Evolutionary conservation across 1,140 invertebrate species (phyloP).

Genomic region (Campodea augens): DNA sequence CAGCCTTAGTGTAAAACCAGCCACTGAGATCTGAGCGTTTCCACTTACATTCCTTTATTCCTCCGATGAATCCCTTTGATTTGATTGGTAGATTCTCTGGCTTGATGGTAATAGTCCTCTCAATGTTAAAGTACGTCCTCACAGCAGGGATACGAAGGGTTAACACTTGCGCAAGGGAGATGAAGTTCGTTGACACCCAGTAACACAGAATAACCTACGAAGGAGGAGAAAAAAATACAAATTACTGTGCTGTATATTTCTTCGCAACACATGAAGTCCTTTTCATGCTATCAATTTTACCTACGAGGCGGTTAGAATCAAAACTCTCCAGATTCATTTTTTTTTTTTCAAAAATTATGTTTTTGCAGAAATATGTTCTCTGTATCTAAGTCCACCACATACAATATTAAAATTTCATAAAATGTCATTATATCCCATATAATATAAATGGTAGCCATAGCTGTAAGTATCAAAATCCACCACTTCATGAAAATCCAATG

Average conservation of each 20-base stretch:
- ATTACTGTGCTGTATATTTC: no score
- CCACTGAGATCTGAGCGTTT: no score
- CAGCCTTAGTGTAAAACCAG: constrained; percentile 3
- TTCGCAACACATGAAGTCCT: no score
- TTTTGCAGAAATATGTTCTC: no score
- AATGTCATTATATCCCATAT: no score
- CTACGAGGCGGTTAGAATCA: no score
- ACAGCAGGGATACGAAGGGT: constrained; percentile 56
- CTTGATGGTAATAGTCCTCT: constrained; percentile 34
- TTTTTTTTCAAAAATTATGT: no score
- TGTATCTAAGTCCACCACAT: no score
- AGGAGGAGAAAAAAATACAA: constrained; percentile 35
- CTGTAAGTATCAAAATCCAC: no score
- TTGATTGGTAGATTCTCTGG: constrained; percentile 35
- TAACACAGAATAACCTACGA: constrained; percentile 72
- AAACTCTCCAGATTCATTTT: no score
- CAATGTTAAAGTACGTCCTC: constrained; percentile 58
- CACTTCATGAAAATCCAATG: no score
- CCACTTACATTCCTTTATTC: constrained; percentile 62
- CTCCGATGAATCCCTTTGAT: constrained; percentile 55
- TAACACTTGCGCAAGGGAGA: constrained; percentile 64
- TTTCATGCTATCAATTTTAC: neutral
- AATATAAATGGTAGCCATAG: no score
- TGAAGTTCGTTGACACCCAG: constrained; percentile 75
- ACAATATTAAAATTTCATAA: neutral